Percentiles rank a stretch among this genome's conserved stretches.
These are phyloP conservation scores for Polymixis flavicincta DNA, from an alignment of 2,888 invertebrate genomes.

Conservation along the genomic window DNA sequence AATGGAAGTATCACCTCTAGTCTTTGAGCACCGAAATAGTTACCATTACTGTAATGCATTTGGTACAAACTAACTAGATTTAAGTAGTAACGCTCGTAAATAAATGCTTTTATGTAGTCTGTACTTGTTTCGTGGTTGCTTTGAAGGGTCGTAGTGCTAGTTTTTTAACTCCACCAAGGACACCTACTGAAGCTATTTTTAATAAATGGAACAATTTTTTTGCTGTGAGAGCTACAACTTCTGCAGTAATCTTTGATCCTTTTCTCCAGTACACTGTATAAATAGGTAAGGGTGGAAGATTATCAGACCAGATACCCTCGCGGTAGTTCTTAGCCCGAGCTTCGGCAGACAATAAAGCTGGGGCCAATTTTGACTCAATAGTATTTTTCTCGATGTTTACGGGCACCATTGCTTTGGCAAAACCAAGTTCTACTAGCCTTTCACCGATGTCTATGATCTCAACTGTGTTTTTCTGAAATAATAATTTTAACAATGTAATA, in stretches of 20 bases:
- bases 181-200: conserved; percentile 75
- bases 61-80: conserved; percentile 72
- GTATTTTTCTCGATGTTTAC: conserved; percentile 80
- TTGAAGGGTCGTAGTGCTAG: conserved; percentile 78
- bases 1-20: conserved; percentile 72
- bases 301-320: conserved; percentile 87
- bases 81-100: conserved; percentile 65
- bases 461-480: conserved; percentile 81
- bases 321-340: conserved; percentile 81
- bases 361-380: conserved; percentile 83
- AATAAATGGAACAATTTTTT: conserved; percentile 77
- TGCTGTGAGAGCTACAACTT: conserved; percentile 71
- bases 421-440: conserved; percentile 87
- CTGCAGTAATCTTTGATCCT: conserved; percentile 73
- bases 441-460: conserved; percentile 86
- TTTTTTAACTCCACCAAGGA: conserved; percentile 79
- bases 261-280: conserved; percentile 85
- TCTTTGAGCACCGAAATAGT: conserved; percentile 75
- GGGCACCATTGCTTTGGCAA: conserved; percentile 84
- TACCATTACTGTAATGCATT: conserved; percentile 74
- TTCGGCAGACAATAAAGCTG: conserved; percentile 82
- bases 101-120: conserved; percentile 84
- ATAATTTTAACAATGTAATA: conserved; percentile 25
- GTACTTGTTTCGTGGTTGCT: conserved; percentile 78
- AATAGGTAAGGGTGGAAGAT: conserved; percentile 82